Evolutionary conservation across 2,113 vertebrate species (phyloP).

Genomic region (Syngnathoides biaculeatus): DNA sequence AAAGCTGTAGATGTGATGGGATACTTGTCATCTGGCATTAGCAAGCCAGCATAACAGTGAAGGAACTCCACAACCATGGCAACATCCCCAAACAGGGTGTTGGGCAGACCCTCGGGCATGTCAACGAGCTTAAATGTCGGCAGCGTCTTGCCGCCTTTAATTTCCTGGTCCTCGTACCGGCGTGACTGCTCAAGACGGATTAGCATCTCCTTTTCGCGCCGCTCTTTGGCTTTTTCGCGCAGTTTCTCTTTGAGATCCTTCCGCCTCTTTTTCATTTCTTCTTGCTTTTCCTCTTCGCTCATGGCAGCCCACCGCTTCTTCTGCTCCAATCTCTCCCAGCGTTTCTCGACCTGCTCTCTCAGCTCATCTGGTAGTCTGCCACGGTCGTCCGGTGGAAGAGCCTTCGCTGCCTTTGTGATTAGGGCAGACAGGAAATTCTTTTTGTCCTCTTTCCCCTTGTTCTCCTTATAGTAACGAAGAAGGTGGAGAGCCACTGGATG

Average conservation of each 20-base stretch:
- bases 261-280: conserved; percentile 84
- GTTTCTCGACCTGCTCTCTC: conserved; percentile 82
- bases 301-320: conserved; percentile 87
- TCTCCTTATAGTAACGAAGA: conserved; percentile 91
- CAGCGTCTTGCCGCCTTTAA: conserved; percentile 80
- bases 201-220: conserved; percentile 86
- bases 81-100: conserved; percentile 89
- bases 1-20: conserved; percentile 87
- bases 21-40: conserved; percentile 91
- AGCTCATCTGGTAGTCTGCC: conserved; percentile 88
- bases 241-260: conserved; percentile 85
- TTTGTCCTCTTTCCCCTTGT: conserved; percentile 90
- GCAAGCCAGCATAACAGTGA: conserved; percentile 85
- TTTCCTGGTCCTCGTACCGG: conserved; percentile 90
- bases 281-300: conserved; percentile 87
- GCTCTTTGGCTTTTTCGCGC: conserved; percentile 86
- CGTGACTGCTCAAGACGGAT: conserved; percentile 85
- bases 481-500: conserved; percentile 90
- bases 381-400: conserved; percentile 85
- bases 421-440: conserved; percentile 86
- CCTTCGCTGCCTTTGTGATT: conserved; percentile 86
- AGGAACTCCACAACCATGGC: conserved; percentile 95
- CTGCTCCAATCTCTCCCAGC: conserved; percentile 89
- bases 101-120: conserved; percentile 93
- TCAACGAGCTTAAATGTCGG: conserved; percentile 88